Percentiles rank a stretch among this genome's conserved stretches.
Evolutionary conservation across 2,797 vertebrate species (phyloP).

Genomic region (Chaetophractus vellerosus): DNA sequence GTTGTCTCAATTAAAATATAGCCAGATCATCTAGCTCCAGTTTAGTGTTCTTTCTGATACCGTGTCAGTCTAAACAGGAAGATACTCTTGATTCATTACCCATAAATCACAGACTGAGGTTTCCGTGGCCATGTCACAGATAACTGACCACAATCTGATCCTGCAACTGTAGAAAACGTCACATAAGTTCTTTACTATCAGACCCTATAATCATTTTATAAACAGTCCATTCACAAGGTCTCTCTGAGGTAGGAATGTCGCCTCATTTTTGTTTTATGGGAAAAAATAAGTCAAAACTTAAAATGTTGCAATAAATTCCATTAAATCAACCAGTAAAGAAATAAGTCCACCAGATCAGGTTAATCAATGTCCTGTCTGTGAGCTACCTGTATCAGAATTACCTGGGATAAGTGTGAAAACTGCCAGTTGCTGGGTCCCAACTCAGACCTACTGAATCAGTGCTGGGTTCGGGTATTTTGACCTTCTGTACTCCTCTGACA

Average conservation of each 20-base stretch:
- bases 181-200: background rate
- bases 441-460: background rate
- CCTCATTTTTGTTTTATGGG: background rate
- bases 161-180: background rate
- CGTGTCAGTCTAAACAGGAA: background rate
- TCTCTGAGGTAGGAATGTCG: conserved; percentile 23
- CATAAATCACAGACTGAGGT: background rate
- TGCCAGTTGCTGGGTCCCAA: background rate
- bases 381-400: background rate
- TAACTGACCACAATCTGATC: background rate
- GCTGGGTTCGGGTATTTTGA: background rate
- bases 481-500: background rate
- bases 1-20: background rate
- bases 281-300: conserved; percentile 4
- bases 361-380: background rate
- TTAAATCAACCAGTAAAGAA: conserved; percentile 29
- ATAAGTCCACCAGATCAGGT: background rate
- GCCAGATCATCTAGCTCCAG: background rate
- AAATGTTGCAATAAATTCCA: background rate
- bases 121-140: background rate
- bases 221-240: background rate
- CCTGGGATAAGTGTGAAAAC: background rate
- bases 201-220: background rate
- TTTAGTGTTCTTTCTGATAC: background rate
- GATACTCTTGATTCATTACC: conserved; percentile 1